Conservation (phyloP, 2,113 vertebrate species). For the Hypanus sabinus region DNA sequence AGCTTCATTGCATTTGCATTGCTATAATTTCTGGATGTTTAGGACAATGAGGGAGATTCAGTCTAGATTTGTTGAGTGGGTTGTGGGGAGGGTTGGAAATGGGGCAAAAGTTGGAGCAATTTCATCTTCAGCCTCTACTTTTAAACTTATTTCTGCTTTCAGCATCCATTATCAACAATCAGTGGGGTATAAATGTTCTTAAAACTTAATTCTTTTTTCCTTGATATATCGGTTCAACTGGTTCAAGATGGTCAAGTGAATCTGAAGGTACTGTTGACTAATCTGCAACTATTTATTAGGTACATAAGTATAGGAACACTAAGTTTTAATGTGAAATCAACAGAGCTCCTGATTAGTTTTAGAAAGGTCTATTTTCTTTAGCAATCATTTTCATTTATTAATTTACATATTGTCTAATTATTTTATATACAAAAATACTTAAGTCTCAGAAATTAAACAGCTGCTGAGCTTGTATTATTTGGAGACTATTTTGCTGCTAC, state of each 20-base stretch:
- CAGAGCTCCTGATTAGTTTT: background rate
- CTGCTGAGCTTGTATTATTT: background rate
- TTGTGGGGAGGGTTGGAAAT: background rate
- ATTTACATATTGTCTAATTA: too few relatives aligned
- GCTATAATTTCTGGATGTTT: background rate
- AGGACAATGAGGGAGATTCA: slow-evolving; percentile 16
- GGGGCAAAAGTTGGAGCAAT: background rate
- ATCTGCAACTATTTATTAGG: background rate
- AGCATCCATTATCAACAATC: background rate
- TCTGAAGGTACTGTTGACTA: slow-evolving; percentile 23
- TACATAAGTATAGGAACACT: background rate
- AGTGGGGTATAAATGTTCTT: background rate
- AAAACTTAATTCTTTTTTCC: background rate
- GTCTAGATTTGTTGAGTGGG: background rate
- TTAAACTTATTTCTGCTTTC: slow-evolving; percentile 19
- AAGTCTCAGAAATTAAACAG: background rate
- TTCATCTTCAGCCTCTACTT: slow-evolving; percentile 35
- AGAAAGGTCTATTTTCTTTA: background rate
- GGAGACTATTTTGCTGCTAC: background rate
- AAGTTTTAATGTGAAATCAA: background rate
- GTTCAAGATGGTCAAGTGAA: slow-evolving; percentile 12
- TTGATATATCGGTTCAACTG: background rate
- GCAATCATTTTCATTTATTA: background rate
- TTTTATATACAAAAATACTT: background rate
- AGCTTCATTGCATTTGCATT: background rate